These are phyloP conservation scores for Mylabris phalerata DNA, from an alignment of 1,140 invertebrate genomes.

Conservation along the genomic window DNA sequence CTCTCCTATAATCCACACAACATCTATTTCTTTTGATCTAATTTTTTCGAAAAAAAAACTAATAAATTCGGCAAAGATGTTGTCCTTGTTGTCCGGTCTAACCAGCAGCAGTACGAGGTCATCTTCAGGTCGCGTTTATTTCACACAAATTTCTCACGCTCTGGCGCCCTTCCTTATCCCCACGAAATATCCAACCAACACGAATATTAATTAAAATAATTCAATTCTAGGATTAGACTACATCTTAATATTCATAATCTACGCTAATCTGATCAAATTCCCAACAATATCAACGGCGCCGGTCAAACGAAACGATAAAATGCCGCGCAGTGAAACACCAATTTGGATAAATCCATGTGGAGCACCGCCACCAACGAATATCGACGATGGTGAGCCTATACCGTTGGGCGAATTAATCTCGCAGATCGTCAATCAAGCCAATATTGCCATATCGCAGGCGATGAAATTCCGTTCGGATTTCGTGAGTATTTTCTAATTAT, in stretches of 20 bases:
- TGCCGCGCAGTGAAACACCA: conserved; percentile 2
- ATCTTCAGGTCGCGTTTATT: neutral
- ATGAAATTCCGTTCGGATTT: conserved; percentile 45
- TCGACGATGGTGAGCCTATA: conserved; percentile 29
- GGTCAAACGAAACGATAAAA: neutral
- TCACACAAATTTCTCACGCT: conserved; percentile 19
- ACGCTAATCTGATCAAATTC: conserved; percentile 30
- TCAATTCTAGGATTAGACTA: conserved; percentile 34
- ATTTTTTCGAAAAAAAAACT: no score
- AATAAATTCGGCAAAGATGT: neutral
- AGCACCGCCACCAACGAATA: conserved; percentile 35
- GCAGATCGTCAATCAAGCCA: conserved; percentile 45
- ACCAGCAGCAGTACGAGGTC: conserved; percentile 17
- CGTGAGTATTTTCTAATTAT: conserved; percentile 44
- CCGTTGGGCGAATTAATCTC: conserved; percentile 36
- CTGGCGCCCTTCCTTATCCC: conserved; percentile 11
- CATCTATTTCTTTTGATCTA: no score
- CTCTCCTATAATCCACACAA: no score
- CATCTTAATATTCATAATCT: conserved; percentile 30
- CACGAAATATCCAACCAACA: neutral
- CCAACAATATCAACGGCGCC: conserved; percentile 21
- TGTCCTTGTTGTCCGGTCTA: conserved; percentile 2
- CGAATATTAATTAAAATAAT: neutral
- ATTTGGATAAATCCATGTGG: conserved; percentile 51
- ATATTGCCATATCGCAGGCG: conserved; percentile 44